Conservation (phyloP, 2,113 vertebrate genomes). For the Anthoscopus minutus region DNA sequence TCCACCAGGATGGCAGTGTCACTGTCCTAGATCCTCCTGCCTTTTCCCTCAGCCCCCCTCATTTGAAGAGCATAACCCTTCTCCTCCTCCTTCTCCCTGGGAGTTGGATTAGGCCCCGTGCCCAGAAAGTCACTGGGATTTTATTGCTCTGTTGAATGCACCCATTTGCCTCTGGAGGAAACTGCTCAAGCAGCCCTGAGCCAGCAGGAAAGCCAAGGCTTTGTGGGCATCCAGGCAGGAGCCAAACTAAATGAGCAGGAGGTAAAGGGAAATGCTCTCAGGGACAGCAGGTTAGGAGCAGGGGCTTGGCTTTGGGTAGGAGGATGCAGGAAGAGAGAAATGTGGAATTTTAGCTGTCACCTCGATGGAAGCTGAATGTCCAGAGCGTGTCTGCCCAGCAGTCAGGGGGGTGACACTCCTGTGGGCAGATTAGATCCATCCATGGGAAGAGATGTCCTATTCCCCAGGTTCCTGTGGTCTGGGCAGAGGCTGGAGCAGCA, state of each 20-base stretch:
- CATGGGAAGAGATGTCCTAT: rapidly evolving
- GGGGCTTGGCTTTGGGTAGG: background rate
- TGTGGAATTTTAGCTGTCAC: background rate
- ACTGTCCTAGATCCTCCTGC: background rate
- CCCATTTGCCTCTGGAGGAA: conserved; percentile 57
- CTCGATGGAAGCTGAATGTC: background rate
- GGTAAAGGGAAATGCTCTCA: background rate
- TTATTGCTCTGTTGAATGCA: conserved; percentile 36
- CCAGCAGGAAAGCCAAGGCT: conserved; percentile 45
- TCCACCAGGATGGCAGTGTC: background rate
- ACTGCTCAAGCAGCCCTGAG: background rate
- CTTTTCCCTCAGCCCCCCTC: background rate
- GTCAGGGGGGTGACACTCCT: background rate
- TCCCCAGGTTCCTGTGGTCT: rapidly evolving
- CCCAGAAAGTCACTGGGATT: background rate
- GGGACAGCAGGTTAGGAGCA: rapidly evolving
- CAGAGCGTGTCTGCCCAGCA: rapidly evolving
- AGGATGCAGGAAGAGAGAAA: background rate
- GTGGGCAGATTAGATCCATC: rapidly evolving
- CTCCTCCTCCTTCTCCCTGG: background rate
- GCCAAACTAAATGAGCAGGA: background rate
- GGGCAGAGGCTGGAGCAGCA: background rate
- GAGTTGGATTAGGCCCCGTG: conserved; percentile 33
- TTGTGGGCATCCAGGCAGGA: conserved; percentile 12
- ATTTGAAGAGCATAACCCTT: background rate